Evolutionary conservation across 2,888 invertebrate species (phyloP), one percentile per base, ranked within the genome.

Genomic region (Coremacera marginata): DNA sequence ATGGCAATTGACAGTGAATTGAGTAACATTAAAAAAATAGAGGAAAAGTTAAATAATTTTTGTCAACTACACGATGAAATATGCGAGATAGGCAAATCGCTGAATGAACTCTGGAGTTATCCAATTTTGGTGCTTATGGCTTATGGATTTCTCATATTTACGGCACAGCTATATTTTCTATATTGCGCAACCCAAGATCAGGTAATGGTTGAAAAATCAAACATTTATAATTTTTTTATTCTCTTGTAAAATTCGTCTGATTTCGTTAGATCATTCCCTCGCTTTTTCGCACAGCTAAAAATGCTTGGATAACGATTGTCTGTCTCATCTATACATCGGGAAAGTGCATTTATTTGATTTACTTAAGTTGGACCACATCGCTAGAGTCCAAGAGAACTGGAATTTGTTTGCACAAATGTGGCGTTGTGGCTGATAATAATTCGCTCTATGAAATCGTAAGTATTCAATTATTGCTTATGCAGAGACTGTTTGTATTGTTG

Each of bases 61-160:
- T 90, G 89, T 55, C 89, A 89, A 78, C 78, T 89, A 44, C 90
- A 90, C 70, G 89, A 90, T 81, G 89, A 90, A 82, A 86, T 90
- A 55, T 90, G 89, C 77, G 89, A 90, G 82, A 87, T 90, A 80
- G 89, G 88, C 57, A 89, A 89, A 79, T 81, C 83, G 8, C 81
- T 89, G 49, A 90, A 90, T 80, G 86, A 86, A 19, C 81, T 90
- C 44, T 90, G 88, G 88, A 89, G 88, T 76, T 87, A 88, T 82
- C 89, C 89, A 4, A 88, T 90, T 74, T 80, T 90, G 14, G 82
- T 89, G 0, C 77, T 89, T 27, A 89, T 90, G 89, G 90, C 89
- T 3, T 88, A 89, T 77, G 89, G 89, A 0, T 90, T 90, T 79
- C 84, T 90, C 5, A 88, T 87, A 77, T 89, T 89, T 77, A 90